Evolutionary conservation across 2,888 invertebrate genomes (phyloP), one percentile per base, ranked within the genome.

Genomic region (Epinotia bilunana): DNA sequence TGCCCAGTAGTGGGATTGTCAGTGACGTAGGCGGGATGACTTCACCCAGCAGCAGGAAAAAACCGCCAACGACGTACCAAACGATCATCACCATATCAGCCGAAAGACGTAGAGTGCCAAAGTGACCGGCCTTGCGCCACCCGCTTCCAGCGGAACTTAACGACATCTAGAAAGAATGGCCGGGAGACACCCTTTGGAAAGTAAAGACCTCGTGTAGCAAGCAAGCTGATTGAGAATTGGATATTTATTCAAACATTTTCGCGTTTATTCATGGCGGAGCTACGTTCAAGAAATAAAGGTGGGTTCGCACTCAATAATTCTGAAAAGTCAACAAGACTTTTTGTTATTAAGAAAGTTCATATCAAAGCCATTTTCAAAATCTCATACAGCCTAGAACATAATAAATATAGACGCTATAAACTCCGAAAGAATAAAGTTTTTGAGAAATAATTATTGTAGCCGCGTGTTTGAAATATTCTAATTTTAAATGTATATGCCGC

Each of bases 11-110:
- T 55, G 98, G 98, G 80, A 98, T 97, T 65, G 98, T 99, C 84
- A 99, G 95, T 46, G 99, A 99, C 2, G 99, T 99, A 71, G 99
- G 99, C 67, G 99, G 99, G 89, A 99, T 99, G 87, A 99, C 99
- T 96, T 98, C 98, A 78, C 98, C 99, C 90, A 99, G 94, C 84
- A 99, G 96, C 90, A 99, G 95, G 95, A 99, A 95, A 99, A 99
- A 94, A 99, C 99, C 86, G 99, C 99, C 90, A 99, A 95, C 77
- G 99, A 99, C 85, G 99, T 98, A 94, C 90, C 89, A 89, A 90
- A 88, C 84, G 89, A 89, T 86, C 23, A 23, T 23, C 23, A 23
- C 2, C 23, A 23, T 23, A 23, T 23, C 23, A 23, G 23, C 23
- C 23, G 23, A 23, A 23, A 23, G 23, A 23, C 23, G 23, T 23